These are phyloP conservation scores for Sciaenops ocellatus DNA, from an alignment of 2,797 vertebrate species.

Conservation along the genomic window DNA sequence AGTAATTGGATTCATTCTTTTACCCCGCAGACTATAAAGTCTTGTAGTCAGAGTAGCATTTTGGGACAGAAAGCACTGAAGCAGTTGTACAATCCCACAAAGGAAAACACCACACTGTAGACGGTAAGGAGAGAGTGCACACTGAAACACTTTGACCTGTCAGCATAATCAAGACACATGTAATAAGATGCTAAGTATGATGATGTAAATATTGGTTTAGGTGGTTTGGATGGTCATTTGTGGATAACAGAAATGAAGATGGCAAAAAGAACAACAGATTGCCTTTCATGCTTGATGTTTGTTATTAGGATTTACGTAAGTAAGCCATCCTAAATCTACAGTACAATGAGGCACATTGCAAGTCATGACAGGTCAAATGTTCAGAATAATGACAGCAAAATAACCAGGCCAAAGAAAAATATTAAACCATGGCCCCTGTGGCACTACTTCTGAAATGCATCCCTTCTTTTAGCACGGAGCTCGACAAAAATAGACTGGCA, in stretches of 20 bases:
- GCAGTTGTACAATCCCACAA: conserved; percentile 35
- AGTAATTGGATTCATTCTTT: conserved; percentile 24
- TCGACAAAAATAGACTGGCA: conserved; percentile 44
- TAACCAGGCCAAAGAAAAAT: conserved; percentile 45
- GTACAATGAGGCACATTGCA: conserved; percentile 31
- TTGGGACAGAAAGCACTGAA: conserved; percentile 39
- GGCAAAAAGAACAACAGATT: conserved; percentile 3
- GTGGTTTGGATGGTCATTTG: conserved; percentile 28
- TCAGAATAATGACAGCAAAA: conserved; percentile 52
- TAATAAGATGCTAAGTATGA: conserved; percentile 48
- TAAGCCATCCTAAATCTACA: conserved; percentile 22
- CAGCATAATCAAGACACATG: conserved; percentile 16
- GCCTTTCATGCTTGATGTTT: conserved; percentile 4
- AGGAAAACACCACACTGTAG: conserved; percentile 55
- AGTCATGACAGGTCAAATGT: conserved; percentile 72
- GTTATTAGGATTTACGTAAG: conserved; percentile 11
- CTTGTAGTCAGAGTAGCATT: conserved; percentile 22
- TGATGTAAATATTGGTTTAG: conserved; percentile 34
- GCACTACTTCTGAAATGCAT: conserved; percentile 63
- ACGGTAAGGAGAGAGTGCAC: conserved; percentile 41
- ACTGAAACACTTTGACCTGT: conserved; percentile 67
- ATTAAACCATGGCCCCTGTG: conserved; percentile 56
- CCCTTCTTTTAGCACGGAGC: conserved; percentile 35
- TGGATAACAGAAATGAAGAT: conserved; percentile 1
- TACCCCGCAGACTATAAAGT: conserved; percentile 13